Evolutionary conservation across 2,113 vertebrate species (phyloP), one percentile per base, ranked within the genome.

Genomic region (Pterocles orientalis): DNA sequence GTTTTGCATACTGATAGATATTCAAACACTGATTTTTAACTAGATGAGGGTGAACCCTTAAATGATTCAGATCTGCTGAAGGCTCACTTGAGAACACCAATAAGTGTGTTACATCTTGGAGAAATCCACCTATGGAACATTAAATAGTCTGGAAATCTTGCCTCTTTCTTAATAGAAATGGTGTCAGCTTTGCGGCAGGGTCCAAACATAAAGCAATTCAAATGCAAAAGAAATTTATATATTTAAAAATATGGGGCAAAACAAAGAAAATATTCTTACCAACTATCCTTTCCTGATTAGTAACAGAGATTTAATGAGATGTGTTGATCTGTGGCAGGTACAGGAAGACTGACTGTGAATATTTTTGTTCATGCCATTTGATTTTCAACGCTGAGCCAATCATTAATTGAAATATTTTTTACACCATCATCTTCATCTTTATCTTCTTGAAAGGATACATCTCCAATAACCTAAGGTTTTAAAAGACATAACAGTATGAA

Each of bases 1-100:
- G 96, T 88, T 96, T 96, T 97, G 97, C 98, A 98, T 98, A 96
- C 97, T 98, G 97, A 98, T 97, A 97, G 95, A 98, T 97, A 98
- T 95, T 98, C 96, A 94, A 95, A 97, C 83, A 94, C 90, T 97
- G 96, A 95, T 97, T 98, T 97, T 98, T 97, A 97, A 95, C 34
- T 85, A 97, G 96, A 97, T 86, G 88, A 97, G 94, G 92, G 65
- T 90, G 89, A 96, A 96, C 92, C 75, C 87, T 97, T 97, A 92
- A 97, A 97, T 88, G 95, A 93, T 92, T 97, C 90, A 78, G 83
- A 97, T 97, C 88, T 97, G 87, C 83, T 88, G 87, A 96, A 97
- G 97, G 87, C 93, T 98, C 95, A 94, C 95, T 94, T 93, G 96
- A 97, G 96, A 97, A 85, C 71, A 81, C 51, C 91, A 95, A 18